Conservation (phyloP, 2,888 invertebrate species). For the Uloborus plumipes region DNA sequence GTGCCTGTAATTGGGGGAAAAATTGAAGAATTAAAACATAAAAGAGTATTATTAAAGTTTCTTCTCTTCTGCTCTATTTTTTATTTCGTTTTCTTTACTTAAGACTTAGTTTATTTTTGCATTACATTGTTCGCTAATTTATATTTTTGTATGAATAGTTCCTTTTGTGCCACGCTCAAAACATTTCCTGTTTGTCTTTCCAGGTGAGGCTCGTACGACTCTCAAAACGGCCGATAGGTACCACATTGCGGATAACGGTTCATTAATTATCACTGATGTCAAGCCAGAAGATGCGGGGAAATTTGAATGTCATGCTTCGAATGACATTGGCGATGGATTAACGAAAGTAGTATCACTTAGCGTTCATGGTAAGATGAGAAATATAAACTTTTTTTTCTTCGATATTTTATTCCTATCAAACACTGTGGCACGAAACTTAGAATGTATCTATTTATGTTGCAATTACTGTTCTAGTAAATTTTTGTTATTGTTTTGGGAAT, state of each 20-base stretch:
- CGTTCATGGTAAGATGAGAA: conserved; percentile 51
- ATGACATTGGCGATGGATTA: conserved; percentile 46
- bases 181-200: neutral
- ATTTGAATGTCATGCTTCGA: conserved; percentile 56
- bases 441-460: too few relatives aligned
- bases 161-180: too few relatives aligned
- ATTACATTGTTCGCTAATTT: neutral
- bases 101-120: too few relatives aligned
- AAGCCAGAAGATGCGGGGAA: conserved; percentile 51
- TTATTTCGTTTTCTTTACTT: too few relatives aligned
- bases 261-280: conserved; percentile 44
- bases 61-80: too few relatives aligned
- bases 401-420: too few relatives aligned
- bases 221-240: conserved; percentile 22
- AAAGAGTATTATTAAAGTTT: too few relatives aligned
- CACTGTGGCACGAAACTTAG: too few relatives aligned
- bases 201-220: conserved; percentile 24
- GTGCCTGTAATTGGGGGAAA: too few relatives aligned
- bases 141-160: neutral
- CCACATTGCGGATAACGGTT: conserved; percentile 46
- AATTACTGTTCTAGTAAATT: too few relatives aligned
- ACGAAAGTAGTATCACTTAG: conserved; percentile 43
- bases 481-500: too few relatives aligned
- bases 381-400: neutral
- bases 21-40: too few relatives aligned